Percentiles rank a stretch among this genome's conserved stretches.
Conservation (phyloP, 2,888 invertebrate species). For the Emesis furor region DNA sequence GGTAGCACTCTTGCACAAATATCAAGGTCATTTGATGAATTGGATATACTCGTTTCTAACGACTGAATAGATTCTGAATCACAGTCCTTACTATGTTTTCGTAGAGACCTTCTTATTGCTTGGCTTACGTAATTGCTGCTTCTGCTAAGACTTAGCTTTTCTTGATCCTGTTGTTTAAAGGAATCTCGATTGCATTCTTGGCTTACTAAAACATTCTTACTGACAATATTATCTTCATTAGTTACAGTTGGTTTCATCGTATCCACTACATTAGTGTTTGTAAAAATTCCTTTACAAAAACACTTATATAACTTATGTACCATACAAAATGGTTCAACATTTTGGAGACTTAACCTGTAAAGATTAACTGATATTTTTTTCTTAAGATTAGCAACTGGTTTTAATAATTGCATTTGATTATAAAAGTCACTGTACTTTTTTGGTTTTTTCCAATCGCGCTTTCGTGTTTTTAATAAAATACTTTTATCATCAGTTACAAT, state of each 20-base stretch:
- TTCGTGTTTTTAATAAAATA: slow-evolving; percentile 92
- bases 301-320: slow-evolving; percentile 94
- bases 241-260: slow-evolving; percentile 43
- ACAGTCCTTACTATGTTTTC: neutral
- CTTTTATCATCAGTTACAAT: slow-evolving; percentile 93
- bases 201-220: neutral
- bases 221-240: neutral
- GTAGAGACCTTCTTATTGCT: neutral
- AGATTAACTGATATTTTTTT: slow-evolving; percentile 78
- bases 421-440: slow-evolving; percentile 93
- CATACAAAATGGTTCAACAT: slow-evolving; percentile 93
- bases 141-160: neutral
- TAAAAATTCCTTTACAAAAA: slow-evolving; percentile 91
- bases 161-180: neutral
- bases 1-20: slow-evolving; percentile 81
- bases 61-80: neutral
- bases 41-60: neutral
- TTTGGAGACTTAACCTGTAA: slow-evolving; percentile 82
- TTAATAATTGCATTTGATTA: slow-evolving; percentile 79
- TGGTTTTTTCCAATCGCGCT: slow-evolving; percentile 92
- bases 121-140: neutral
- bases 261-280: slow-evolving; percentile 61
- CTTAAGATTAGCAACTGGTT: slow-evolving; percentile 77
- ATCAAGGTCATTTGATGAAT: neutral
- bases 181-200: neutral